These are phyloP conservation scores for Xiphophorus birchmanni DNA, from an alignment of 2,797 vertebrate species.

Conservation along the genomic window DNA sequence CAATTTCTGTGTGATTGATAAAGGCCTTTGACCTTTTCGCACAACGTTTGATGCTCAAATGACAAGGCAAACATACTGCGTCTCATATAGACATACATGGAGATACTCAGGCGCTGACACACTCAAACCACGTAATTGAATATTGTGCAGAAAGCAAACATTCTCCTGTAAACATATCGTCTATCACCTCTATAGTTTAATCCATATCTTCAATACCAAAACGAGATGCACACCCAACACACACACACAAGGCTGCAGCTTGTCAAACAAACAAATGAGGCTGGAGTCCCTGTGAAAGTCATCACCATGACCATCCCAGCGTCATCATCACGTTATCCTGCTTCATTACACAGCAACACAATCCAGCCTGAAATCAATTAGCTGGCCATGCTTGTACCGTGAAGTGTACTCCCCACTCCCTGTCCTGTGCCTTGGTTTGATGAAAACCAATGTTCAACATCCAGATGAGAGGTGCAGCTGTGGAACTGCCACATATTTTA, in stretches of 20 bases:
- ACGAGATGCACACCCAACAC: conserved; percentile 43
- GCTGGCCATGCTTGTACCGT: conserved; percentile 61
- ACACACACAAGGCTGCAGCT: conserved; percentile 50
- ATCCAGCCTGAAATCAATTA: conserved; percentile 81
- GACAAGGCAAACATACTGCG: conserved; percentile 38
- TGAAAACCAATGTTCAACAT: conserved; percentile 61
- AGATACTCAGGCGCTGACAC: conserved; percentile 50
- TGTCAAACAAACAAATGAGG: conserved; percentile 76
- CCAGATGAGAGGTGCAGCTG: conserved; percentile 45
- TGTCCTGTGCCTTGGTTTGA: conserved; percentile 68
- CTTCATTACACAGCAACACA: conserved; percentile 80
- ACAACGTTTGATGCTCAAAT: conserved; percentile 41
- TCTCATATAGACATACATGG: conserved; percentile 27
- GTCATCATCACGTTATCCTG: conserved; percentile 80
- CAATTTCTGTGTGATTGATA: conserved; percentile 59
- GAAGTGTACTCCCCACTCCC: conserved; percentile 66
- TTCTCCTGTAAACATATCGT: conserved; percentile 75
- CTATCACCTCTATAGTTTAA: conserved; percentile 74
- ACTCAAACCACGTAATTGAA: conserved; percentile 69
- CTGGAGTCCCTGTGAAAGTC: conserved; percentile 77
- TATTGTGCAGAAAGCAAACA: conserved; percentile 75
- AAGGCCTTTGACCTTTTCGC: conserved; percentile 57
- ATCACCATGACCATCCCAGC: conserved; percentile 78
- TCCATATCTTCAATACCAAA: conserved; percentile 68
- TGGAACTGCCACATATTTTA: conserved; percentile 34